Percentiles rank a stretch among this genome's conserved stretches.
These are phyloP conservation scores for Morinoia aosen DNA, from an alignment of 2,888 invertebrate genomes.

Conservation along the genomic window DNA sequence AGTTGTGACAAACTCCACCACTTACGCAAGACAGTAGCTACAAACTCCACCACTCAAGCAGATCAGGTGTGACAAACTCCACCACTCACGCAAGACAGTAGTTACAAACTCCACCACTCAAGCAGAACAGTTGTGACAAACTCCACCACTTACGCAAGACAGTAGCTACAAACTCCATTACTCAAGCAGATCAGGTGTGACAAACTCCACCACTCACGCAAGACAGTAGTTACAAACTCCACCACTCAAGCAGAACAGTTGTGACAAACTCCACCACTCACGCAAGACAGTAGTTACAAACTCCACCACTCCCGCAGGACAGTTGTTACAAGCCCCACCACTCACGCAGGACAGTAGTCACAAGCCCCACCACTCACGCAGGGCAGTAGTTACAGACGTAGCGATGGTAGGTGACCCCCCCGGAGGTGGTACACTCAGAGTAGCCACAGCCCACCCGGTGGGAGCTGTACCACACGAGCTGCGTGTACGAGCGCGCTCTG, in stretches of 20 bases:
- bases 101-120: neutral
- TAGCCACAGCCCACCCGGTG: slow-evolving; percentile 86
- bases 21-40: neutral
- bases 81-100: too few species aligned
- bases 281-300: slow-evolving; percentile 8
- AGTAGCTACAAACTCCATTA: neutral
- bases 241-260: neutral
- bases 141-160: too few species aligned
- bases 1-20: slow-evolving; percentile 83
- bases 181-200: neutral
- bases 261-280: neutral
- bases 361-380: slow-evolving; percentile 76
- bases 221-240: too few species aligned
- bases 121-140: too few species aligned
- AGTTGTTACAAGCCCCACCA: neutral
- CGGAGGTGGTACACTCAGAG: slow-evolving; percentile 75
- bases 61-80: too few species aligned
- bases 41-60: neutral
- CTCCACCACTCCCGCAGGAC: neutral
- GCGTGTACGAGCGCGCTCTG: slow-evolving; percentile 83
- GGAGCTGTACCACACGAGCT: slow-evolving; percentile 85
- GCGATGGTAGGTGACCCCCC: slow-evolving; percentile 77
- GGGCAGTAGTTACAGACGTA: slow-evolving; percentile 90
- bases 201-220: too few species aligned
- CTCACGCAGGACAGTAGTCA: neutral